Conservation (phyloP, 2,113 vertebrate species). For the Zonotrichia leucophrys region DNA sequence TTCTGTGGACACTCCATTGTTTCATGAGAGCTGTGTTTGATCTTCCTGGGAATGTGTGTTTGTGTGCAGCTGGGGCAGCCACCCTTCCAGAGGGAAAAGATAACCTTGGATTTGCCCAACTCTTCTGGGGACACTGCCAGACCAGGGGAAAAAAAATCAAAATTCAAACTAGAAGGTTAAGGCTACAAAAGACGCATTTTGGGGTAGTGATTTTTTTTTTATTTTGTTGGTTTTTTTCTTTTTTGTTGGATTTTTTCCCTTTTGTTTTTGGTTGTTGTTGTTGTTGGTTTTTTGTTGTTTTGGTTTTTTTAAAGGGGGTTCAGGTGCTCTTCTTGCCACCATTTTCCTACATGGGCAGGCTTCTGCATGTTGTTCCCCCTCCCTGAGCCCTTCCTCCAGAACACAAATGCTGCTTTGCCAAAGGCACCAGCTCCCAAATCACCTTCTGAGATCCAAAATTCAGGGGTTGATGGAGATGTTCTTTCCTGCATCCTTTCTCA, state of each 20-base stretch:
- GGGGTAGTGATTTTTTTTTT: background rate
- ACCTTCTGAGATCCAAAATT: background rate
- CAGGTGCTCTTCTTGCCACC: background rate
- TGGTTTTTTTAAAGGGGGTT: background rate
- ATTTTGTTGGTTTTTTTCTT: background rate
- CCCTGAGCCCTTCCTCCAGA: background rate
- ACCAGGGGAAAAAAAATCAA: background rate
- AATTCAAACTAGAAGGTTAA: background rate
- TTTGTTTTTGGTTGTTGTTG: background rate
- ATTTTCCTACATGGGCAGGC: background rate
- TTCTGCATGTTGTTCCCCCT: background rate
- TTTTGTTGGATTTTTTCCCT: background rate
- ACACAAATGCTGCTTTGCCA: background rate
- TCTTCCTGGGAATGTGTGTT: background rate
- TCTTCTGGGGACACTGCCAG: rapidly evolving
- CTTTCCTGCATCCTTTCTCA: background rate
- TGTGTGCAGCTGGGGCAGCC: background rate
- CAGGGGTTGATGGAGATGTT: no score
- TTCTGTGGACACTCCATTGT: rapidly evolving
- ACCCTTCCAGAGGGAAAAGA: background rate
- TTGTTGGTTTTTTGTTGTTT: background rate
- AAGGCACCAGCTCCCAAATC: background rate
- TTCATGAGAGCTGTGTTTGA: background rate
- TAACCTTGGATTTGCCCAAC: background rate
- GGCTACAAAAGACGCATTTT: background rate